These are phyloP conservation scores for Chrysomela aeneicollis DNA, from an alignment of 2,888 invertebrate species.

Conservation along the genomic window DNA sequence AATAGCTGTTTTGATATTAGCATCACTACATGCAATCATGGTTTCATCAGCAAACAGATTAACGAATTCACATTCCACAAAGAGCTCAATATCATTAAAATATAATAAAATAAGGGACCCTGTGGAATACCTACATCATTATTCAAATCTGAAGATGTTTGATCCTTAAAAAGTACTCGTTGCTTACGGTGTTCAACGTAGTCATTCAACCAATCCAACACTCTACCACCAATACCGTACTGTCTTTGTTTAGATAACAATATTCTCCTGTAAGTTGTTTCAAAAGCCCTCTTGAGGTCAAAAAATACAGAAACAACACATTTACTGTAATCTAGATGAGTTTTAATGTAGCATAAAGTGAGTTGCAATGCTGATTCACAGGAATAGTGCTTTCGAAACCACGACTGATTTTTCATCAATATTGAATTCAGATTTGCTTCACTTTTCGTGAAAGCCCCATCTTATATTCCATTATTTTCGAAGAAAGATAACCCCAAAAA, in stretches of 20 bases:
- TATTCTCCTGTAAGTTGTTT: slow-evolving; percentile 12
- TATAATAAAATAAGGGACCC: neutral
- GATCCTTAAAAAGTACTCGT: neutral
- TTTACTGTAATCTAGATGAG: neutral
- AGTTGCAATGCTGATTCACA: slow-evolving; percentile 9
- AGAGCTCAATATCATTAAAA: neutral
- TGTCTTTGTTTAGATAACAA: neutral
- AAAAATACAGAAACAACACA: slow-evolving; percentile 13
- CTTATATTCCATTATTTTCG: neutral
- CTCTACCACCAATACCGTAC: neutral
- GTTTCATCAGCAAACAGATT: neutral
- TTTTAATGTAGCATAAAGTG: neutral
- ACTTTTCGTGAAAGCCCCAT: neutral
- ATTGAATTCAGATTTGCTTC: neutral
- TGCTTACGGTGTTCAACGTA: neutral
- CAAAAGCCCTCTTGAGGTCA: slow-evolving; percentile 1
- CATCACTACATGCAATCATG: slow-evolving; percentile 1
- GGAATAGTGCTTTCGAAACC: slow-evolving; percentile 2
- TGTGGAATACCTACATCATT: neutral
- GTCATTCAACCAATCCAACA: neutral
- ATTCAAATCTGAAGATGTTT: neutral
- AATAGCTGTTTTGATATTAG: neutral
- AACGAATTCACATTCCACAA: slow-evolving; percentile 1
- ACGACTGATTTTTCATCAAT: neutral
- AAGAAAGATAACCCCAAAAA: too few species aligned